Evolutionary conservation across 53 echinoderm and acorn worm species (phyloP).

Genomic region (Stichopus horrens): DNA sequence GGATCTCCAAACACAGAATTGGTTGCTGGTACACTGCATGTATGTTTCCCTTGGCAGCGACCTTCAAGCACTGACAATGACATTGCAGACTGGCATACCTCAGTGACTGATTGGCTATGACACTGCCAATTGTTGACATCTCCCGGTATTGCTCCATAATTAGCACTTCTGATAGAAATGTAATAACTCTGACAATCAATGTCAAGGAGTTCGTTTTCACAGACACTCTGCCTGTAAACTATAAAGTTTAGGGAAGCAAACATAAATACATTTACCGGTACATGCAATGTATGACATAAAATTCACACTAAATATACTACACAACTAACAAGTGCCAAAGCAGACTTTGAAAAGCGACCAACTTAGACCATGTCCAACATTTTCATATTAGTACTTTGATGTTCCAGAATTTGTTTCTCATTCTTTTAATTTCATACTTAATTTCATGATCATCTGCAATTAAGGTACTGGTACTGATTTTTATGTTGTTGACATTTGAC

Average conservation of each 20-base stretch:
- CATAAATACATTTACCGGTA: too few species aligned
- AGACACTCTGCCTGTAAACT: conserved; percentile 2
- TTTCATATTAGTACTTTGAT: too few species aligned
- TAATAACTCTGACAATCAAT: not conserved
- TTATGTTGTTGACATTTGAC: too few species aligned
- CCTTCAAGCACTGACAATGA: not conserved
- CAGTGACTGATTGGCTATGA: not conserved
- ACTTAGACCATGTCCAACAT: too few species aligned
- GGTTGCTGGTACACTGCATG: not conserved
- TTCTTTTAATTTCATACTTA: too few species aligned
- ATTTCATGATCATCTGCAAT: too few species aligned
- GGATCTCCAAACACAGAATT: conserved; percentile 25
- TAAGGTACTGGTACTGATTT: too few species aligned
- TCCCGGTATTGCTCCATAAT: not conserved
- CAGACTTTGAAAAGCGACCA: too few species aligned
- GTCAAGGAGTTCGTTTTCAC: not conserved
- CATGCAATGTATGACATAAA: too few species aligned
- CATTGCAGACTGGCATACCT: not conserved
- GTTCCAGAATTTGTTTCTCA: too few species aligned
- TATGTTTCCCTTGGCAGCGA: conserved; percentile 10
- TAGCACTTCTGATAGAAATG: not conserved
- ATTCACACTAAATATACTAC: too few species aligned
- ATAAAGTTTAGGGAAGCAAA: not conserved
- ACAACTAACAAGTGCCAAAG: too few species aligned
- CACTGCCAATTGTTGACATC: not conserved